These are phyloP conservation scores for Rapana venosa DNA, from an alignment of 2,888 invertebrate genomes.

Conservation along the genomic window DNA sequence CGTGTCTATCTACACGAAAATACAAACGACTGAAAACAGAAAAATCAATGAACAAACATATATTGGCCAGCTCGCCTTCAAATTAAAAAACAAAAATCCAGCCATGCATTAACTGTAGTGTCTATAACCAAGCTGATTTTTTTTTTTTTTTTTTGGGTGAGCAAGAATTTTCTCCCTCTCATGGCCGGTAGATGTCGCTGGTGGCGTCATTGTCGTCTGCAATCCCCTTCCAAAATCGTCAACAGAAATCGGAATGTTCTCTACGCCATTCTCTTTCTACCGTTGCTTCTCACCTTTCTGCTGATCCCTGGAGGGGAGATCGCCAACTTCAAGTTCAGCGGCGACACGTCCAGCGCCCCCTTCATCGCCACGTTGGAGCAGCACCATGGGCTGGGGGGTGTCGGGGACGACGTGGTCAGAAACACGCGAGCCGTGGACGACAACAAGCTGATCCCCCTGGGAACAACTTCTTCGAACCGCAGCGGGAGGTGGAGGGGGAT, in stretches of 20 bases:
- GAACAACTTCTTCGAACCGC: not conserved
- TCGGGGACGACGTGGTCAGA: slow-evolving; percentile 9
- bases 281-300: slow-evolving; percentile 12
- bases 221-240: slow-evolving; percentile 25
- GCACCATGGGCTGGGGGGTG: not conserved
- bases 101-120: too few species aligned
- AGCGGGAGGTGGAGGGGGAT: slow-evolving; percentile 2
- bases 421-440: not conserved
- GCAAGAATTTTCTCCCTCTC: not conserved
- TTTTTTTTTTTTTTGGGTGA: too few species aligned
- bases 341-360: not conserved
- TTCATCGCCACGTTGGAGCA: slow-evolving; percentile 15
- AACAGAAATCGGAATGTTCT: slow-evolving; percentile 21
- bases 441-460: slow-evolving; percentile 23
- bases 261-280: slow-evolving; percentile 15
- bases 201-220: slow-evolving; percentile 39
- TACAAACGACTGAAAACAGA: too few species aligned
- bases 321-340: slow-evolving; percentile 35
- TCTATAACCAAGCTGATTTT: too few species aligned
- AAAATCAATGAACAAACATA: too few species aligned
- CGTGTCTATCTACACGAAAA: too few species aligned
- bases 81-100: too few species aligned
- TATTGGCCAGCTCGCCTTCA: too few species aligned
- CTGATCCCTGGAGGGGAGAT: slow-evolving; percentile 38
- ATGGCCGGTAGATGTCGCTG: slow-evolving; percentile 39